phyloP scores from a whole-genome alignment of 2,888 invertebrate species.

The Tyria jacobaeae region DNA sequence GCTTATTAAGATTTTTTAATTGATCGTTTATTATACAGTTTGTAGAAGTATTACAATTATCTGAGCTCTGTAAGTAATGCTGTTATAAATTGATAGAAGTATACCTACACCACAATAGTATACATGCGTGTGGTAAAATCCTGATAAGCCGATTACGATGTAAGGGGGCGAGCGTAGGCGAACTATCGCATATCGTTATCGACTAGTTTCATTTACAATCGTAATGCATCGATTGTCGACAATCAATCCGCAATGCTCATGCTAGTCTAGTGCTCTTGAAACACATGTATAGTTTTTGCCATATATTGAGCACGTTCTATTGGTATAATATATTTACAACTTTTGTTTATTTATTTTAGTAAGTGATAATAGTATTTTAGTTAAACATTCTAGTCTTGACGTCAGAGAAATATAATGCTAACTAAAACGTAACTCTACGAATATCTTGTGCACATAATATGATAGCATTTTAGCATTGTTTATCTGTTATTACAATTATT shows the following conservation, averaged over 20 bases:
- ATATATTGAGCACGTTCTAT: not conserved
- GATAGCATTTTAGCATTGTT: slow-evolving; percentile 66
- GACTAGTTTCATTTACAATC: slow-evolving; percentile 68
- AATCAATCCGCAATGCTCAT: slow-evolving; percentile 71
- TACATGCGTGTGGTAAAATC: slow-evolving; percentile 77
- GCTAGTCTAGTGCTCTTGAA: too few species aligned
- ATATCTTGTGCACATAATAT: slow-evolving; percentile 61
- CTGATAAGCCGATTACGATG: slow-evolving; percentile 83
- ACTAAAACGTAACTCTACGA: slow-evolving; percentile 55
- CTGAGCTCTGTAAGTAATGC: slow-evolving; percentile 13
- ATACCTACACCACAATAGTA: slow-evolving; percentile 59
- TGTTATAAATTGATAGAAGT: slow-evolving; percentile 20
- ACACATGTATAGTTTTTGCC: slow-evolving; percentile 34
- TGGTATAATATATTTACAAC: slow-evolving; percentile 9
- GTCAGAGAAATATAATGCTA: slow-evolving; percentile 53
- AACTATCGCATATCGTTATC: slow-evolving; percentile 65
- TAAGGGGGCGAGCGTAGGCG: slow-evolving; percentile 77
- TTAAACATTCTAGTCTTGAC: slow-evolving; percentile 41
- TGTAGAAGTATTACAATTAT: slow-evolving; percentile 6
- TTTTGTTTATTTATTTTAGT: not conserved
- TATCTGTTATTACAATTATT: slow-evolving; percentile 49
- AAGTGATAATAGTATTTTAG: not conserved
- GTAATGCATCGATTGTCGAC: slow-evolving; percentile 75
- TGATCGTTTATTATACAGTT: slow-evolving; percentile 36
- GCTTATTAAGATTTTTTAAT: slow-evolving; percentile 44